Conservation (phyloP, 2,113 vertebrate genomes). For the Phodopus roborovskii region DNA sequence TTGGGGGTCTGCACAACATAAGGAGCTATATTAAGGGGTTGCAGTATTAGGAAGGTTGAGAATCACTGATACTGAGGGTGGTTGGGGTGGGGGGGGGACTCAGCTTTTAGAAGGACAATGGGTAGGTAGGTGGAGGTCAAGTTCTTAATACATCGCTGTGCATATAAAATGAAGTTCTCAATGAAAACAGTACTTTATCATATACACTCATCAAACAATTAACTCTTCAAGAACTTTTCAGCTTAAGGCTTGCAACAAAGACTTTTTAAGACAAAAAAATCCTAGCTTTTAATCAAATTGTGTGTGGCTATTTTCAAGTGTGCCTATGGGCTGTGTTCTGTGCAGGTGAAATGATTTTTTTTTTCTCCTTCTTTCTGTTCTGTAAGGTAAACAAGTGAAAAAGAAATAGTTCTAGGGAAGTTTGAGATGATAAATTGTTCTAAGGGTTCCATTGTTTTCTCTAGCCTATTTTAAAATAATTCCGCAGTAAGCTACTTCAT, state of each 20-base stretch:
- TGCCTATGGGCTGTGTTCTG: neutral
- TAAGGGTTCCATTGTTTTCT: conserved; percentile 57
- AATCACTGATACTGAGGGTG: neutral
- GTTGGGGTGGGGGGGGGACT: neutral
- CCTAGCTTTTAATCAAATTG: neutral
- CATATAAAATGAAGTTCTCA: neutral
- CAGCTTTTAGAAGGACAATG: neutral
- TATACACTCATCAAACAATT: neutral
- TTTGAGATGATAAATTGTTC: conserved; percentile 70
- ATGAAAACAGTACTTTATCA: neutral
- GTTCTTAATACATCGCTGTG: neutral
- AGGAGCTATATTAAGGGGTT: neutral
- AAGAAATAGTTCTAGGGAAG: conserved; percentile 56
- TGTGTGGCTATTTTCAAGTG: neutral
- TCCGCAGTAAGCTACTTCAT: conserved; percentile 49
- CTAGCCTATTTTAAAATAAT: conserved; percentile 57
- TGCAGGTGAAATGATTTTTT: conserved; percentile 64
- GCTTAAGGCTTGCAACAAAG: neutral
- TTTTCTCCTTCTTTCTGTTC: conserved; percentile 41
- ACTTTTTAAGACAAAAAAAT: conserved; percentile 38
- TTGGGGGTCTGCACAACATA: neutral
- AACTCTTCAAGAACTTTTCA: conserved; percentile 12
- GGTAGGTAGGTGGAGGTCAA: neutral
- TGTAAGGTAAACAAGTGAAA: conserved; percentile 36
- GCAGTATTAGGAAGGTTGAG: neutral